These are phyloP conservation scores for Apomyelois bistriatella DNA, from an alignment of 2,888 invertebrate species.

Conservation along the genomic window DNA sequence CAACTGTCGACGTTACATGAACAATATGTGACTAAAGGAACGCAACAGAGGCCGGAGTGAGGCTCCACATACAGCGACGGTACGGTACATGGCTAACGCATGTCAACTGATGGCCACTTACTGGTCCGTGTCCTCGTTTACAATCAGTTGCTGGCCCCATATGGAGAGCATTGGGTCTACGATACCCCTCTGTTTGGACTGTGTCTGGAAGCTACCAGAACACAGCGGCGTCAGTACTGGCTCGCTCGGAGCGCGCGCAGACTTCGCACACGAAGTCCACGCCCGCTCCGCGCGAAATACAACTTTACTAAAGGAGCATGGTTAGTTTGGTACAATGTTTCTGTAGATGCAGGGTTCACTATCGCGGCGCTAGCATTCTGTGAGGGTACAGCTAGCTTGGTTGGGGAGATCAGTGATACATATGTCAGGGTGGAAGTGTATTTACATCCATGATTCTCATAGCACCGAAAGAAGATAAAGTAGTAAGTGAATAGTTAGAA, in stretches of 20 bases:
- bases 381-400: constrained; percentile 21
- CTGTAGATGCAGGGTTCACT: constrained; percentile 25
- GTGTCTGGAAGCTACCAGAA: constrained; percentile 88
- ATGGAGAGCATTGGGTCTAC: constrained; percentile 99
- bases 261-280: constrained; percentile 11
- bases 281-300: constrained; percentile 7
- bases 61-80: constrained; percentile 55
- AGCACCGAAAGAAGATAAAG: constrained; percentile 27
- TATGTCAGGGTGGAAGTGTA: constrained; percentile 34
- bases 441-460: constrained; percentile 36
- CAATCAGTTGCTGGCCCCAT: constrained; percentile 98
- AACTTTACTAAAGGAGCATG: constrained; percentile 15
- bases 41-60: constrained; percentile 61
- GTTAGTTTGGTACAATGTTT: constrained; percentile 26
- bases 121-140: constrained; percentile 98
- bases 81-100: constrained; percentile 51
- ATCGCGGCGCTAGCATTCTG: constrained; percentile 18
- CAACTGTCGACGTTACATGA: constrained; percentile 50
- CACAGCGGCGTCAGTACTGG: constrained; percentile 58
- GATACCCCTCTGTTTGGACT: constrained; percentile 96
- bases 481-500: constrained; percentile 28
- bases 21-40: constrained; percentile 55
- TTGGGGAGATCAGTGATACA: constrained; percentile 17
- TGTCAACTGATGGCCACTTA: constrained; percentile 83
- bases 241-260: constrained; percentile 20